phyloP scores from a whole-genome alignment of 2,888 invertebrate genomes.

The Nomada hirtipes region DNA sequence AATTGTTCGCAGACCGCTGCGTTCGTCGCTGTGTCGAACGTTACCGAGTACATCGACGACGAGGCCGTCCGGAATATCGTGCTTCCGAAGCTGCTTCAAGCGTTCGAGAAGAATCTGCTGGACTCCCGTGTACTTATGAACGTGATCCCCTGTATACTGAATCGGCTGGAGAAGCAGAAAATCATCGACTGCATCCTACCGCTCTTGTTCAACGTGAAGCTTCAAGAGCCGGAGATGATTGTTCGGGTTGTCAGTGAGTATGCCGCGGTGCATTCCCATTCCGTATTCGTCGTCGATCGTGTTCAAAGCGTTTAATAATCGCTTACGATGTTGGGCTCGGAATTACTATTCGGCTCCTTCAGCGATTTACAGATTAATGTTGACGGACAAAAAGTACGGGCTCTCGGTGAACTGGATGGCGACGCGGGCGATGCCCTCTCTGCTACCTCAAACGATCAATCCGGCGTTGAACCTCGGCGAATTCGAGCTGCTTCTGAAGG shows the following conservation, averaged over 20 bases:
- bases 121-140: conserved; percentile 93
- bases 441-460: conserved; percentile 96
- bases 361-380: conserved; percentile 97
- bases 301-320: neutral
- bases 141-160: conserved; percentile 91
- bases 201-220: conserved; percentile 92
- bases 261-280: neutral
- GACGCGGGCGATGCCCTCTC: conserved; percentile 95
- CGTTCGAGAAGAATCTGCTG: conserved; percentile 91
- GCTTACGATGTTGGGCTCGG: neutral
- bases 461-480: conserved; percentile 93
- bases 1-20: conserved; percentile 91
- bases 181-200: conserved; percentile 96
- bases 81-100: conserved; percentile 92
- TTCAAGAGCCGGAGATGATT: conserved; percentile 95
- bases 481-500: conserved; percentile 91
- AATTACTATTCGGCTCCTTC: conserved; percentile 71
- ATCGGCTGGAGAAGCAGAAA: conserved; percentile 93
- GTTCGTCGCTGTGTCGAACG: conserved; percentile 93
- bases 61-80: conserved; percentile 92
- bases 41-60: conserved; percentile 94
- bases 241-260: conserved; percentile 97
- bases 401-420: conserved; percentile 96
- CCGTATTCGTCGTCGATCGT: neutral
- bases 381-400: conserved; percentile 95